Evolutionary conservation across 1,140 invertebrate species (phyloP), one percentile per base, ranked within the genome.

Genomic region (Platyura marginata): DNA sequence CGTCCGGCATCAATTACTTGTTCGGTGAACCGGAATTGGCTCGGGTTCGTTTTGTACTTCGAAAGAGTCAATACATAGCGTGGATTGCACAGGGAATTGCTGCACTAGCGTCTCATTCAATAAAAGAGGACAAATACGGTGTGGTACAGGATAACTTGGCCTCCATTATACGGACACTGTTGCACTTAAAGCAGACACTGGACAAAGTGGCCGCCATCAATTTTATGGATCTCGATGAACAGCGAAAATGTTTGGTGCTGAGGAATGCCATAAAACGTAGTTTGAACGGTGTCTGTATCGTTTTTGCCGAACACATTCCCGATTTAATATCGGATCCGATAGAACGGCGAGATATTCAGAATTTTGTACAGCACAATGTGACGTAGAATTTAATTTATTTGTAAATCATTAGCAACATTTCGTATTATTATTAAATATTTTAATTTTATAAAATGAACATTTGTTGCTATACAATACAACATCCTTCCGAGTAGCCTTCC

Each of bases 121-220:
- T 84, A 3, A 69, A 49, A 8, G 82, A 87, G 63, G 84, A 87
- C 61, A 69, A 67, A 43, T 86, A 75, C 63, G 84, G 84, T 34
- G 72, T 87, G 37, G 79, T 81, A 3, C 83, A 85, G 52, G 79
- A 78, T 56, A 79, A 84, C 59, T 57, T 87, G 21, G 60, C 77
- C 9, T 51, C 57, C 16, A 72, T 87, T n/a, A 72, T 88, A 29
- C 67, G 67, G 35, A 51, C 68, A 6, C 49, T 87, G 2, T 52
- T 84, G 3, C 64, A 65, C 35, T 61, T 86, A 1, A 83, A 83
- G 48, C 65, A 70, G 29, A 69, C 70, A 47, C 49, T 84, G 23
- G 80, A 85, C 43, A 81, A 79, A 55, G 49, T 84, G 21, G 69
- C 71, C 49, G 81, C 76, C 55, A 66, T 71, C 29, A 70, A 71